Conservation (phyloP, 2,113 vertebrate species). For the Eretmochelys imbricata region DNA sequence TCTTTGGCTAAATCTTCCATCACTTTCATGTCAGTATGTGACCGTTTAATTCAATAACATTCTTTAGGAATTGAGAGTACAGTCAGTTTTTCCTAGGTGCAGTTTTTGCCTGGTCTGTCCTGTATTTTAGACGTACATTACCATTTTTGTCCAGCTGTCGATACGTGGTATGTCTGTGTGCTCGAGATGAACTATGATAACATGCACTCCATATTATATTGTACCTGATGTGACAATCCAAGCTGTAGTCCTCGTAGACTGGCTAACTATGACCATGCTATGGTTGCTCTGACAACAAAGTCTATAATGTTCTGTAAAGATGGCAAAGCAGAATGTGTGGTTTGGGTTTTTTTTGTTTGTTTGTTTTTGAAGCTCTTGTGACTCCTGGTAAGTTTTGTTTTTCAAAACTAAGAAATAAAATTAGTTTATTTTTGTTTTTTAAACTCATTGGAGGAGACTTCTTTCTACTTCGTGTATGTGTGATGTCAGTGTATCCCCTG, state of each 20-base stretch:
- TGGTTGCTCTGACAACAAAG: slow-evolving; percentile 15
- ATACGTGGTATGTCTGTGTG: not conserved
- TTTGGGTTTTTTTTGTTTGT: not conserved
- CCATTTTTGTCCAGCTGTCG: not conserved
- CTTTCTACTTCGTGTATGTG: not conserved
- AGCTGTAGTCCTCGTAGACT: not conserved
- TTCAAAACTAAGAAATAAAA: slow-evolving; percentile 61
- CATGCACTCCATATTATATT: not conserved
- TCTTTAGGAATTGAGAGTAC: not conserved
- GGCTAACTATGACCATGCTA: not conserved
- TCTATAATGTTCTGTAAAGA: slow-evolving; percentile 3
- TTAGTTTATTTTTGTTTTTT: not conserved
- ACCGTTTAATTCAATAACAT: not conserved
- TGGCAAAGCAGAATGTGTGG: slow-evolving; percentile 35
- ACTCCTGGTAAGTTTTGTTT: slow-evolving; percentile 48
- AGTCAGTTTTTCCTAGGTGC: not conserved
- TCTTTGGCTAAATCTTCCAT: not conserved
- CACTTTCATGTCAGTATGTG: not conserved
- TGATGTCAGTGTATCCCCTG: not conserved
- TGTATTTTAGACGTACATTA: not conserved
- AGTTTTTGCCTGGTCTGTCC: not conserved
- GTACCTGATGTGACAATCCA: not conserved
- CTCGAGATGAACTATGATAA: not conserved
- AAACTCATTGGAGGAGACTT: not conserved
- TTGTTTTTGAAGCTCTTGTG: not conserved